Conservation (phyloP, 2,888 invertebrate genomes). For the Leucania comma region DNA sequence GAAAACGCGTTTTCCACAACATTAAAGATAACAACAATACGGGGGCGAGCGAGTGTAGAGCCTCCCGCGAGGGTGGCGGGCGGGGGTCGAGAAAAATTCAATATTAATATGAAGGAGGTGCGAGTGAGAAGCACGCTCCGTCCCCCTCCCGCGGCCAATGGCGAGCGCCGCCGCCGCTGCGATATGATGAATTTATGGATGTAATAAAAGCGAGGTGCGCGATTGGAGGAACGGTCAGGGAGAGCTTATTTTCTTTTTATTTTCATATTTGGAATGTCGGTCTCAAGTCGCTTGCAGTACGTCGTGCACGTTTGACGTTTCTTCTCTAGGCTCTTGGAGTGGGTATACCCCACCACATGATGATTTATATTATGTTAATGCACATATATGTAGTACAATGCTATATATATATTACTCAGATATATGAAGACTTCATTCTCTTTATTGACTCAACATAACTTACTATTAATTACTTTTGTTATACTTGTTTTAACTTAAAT, state of each 20-base stretch:
- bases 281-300: constrained; percentile 81
- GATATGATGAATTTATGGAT: constrained; percentile 96
- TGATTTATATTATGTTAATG: constrained; percentile 59
- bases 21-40: constrained; percentile 91
- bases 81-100: constrained; percentile 93
- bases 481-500: constrained; percentile 20
- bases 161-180: constrained; percentile 88
- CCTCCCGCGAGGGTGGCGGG: constrained; percentile 89
- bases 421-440: constrained; percentile 11
- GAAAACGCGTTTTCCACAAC: constrained; percentile 91
- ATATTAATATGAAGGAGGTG: constrained; percentile 95
- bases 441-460: constrained; percentile 12
- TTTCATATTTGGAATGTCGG: constrained; percentile 89
- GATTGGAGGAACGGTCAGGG: constrained; percentile 92
- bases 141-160: constrained; percentile 90
- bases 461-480: constrained; percentile 19
- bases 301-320: constrained; percentile 78
- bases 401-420: constrained; percentile 34
- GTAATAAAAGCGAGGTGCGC: constrained; percentile 93
- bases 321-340: constrained; percentile 70
- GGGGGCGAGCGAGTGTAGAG: constrained; percentile 90
- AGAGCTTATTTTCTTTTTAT: constrained; percentile 91
- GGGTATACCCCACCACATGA: constrained; percentile 64
- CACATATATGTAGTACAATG: constrained; percentile 51
- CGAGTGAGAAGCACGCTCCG: constrained; percentile 89